Conservation (phyloP, 2,888 invertebrate genomes). For the Oegoconia quadripuncta region DNA sequence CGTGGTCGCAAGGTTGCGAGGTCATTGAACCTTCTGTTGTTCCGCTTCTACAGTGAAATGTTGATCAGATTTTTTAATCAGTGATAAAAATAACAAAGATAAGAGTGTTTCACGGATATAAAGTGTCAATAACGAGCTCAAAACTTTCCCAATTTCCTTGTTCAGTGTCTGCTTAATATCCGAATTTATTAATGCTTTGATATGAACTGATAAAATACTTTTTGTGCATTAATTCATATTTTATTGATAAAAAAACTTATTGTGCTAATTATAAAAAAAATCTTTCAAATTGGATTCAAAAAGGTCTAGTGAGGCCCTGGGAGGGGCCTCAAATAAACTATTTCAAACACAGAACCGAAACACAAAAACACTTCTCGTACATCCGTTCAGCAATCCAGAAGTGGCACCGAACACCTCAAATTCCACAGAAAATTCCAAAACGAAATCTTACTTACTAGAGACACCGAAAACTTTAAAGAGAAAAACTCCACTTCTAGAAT, state of each 20-base stretch:
- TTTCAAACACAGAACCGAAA: constrained; percentile 19
- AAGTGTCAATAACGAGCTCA: too few species aligned
- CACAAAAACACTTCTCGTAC: constrained; percentile 56
- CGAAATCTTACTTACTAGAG: constrained; percentile 55
- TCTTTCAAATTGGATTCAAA: constrained; percentile 64
- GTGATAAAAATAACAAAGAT: too few species aligned
- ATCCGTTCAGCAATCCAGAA: constrained; percentile 40
- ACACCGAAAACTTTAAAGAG: constrained; percentile 62
- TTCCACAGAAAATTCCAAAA: constrained; percentile 21
- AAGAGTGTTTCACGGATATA: too few species aligned
- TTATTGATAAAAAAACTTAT: too few species aligned
- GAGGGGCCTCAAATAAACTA: constrained; percentile 45
- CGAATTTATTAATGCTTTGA: too few species aligned
- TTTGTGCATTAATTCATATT: too few species aligned
- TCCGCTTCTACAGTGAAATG: too few species aligned
- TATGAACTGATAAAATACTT: too few species aligned
- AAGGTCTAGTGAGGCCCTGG: constrained; percentile 50
- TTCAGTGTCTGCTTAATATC: too few species aligned
- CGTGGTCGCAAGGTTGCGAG: constrained; percentile 28
- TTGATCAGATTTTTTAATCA: too few species aligned
- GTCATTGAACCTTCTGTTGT: constrained; percentile 24
- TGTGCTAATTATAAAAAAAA: constrained; percentile 22
- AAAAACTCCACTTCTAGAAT: constrained; percentile 51
- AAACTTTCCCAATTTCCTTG: too few species aligned
- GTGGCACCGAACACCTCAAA: constrained; percentile 14